phyloP scores from a whole-genome alignment of 1,140 invertebrate genomes.

The Plectrocnemia conspersa region DNA sequence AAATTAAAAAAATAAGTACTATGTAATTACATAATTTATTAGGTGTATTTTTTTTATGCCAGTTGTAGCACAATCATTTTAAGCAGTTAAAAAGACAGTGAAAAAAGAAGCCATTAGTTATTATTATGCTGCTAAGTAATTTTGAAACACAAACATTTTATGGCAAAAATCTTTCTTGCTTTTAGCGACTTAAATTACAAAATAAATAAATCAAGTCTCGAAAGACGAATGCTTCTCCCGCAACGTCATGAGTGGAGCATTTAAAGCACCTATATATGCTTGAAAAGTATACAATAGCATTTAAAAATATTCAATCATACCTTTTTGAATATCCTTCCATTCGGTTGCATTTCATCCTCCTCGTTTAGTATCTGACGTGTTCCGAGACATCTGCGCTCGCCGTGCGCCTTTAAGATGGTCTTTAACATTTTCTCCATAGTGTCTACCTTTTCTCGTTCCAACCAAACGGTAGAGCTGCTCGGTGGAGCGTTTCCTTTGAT shows the following conservation, averaged over 20 bases:
- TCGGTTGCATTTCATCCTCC: slow-evolving; percentile 89
- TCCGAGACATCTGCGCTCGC: slow-evolving; percentile 75
- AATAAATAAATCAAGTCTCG: background rate
- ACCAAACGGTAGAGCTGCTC: slow-evolving; percentile 60
- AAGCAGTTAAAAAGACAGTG: too few relatives aligned
- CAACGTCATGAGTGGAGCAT: background rate
- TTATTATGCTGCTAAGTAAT: too few relatives aligned
- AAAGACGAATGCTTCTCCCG: background rate
- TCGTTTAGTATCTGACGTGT: slow-evolving; percentile 86
- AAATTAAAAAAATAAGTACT: too few relatives aligned
- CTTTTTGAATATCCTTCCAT: slow-evolving; percentile 96
- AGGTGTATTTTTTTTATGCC: too few relatives aligned
- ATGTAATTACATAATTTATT: too few relatives aligned
- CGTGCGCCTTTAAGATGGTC: slow-evolving; percentile 68
- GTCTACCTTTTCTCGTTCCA: slow-evolving; percentile 70
- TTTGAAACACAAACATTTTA: too few relatives aligned
- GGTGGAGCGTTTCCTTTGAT: slow-evolving; percentile 69
- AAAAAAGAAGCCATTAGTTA: too few relatives aligned
- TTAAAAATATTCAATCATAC: slow-evolving; percentile 42
- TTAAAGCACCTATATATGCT: background rate
- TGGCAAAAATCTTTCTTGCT: too few relatives aligned
- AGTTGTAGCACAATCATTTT: too few relatives aligned
- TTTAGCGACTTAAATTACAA: too few relatives aligned
- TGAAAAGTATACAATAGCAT: background rate
- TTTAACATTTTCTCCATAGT: slow-evolving; percentile 85